Percentiles rank a stretch among this genome's conserved stretches.
phyloP scores from a whole-genome alignment of 92 coral and sea anemone species.

The Actinostola sp. region DNA sequence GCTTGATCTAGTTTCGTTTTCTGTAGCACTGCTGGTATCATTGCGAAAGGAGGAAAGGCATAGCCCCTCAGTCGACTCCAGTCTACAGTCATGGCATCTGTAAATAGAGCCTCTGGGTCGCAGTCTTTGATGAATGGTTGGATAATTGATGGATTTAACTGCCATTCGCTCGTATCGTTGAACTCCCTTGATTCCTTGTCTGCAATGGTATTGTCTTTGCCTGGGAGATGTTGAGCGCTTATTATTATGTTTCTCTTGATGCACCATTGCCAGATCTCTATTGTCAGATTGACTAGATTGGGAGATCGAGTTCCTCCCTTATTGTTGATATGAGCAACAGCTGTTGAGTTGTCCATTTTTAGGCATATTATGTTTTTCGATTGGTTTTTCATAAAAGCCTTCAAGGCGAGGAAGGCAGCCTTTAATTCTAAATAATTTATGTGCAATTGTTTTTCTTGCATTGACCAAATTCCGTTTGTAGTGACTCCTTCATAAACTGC shows the following conservation, averaged over 20 bases:
- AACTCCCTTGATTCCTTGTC: constrained; percentile 41
- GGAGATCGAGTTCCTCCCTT: constrained; percentile 48
- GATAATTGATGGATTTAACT: constrained; percentile 30
- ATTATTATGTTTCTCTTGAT: constrained; percentile 29
- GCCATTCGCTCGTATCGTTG: constrained; percentile 58
- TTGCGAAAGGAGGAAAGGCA: constrained; percentile 48
- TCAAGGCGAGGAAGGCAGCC: not conserved
- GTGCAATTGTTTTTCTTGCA: not conserved
- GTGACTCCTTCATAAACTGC: not conserved
- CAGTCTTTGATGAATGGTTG: constrained; percentile 36
- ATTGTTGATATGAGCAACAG: constrained; percentile 50
- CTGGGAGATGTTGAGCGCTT: constrained; percentile 57
- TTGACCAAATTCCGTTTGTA: not conserved
- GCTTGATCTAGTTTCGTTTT: constrained; percentile 34
- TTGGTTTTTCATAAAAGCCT: not conserved
- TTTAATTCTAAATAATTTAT: not conserved
- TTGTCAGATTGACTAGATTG: constrained; percentile 25
- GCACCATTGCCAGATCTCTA: constrained; percentile 51
- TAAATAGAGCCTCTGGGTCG: constrained; percentile 36
- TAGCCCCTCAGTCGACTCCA: constrained; percentile 26
- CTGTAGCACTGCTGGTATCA: constrained; percentile 33
- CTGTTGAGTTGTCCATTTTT: constrained; percentile 61
- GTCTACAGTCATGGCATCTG: constrained; percentile 36
- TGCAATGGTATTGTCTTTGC: constrained; percentile 27
- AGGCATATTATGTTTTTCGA: too few relatives aligned